Percentiles rank a stretch among this genome's conserved stretches.
Evolutionary conservation across 1,140 invertebrate genomes (phyloP).

Genomic region (Lordiphosa clarofinis): DNA sequence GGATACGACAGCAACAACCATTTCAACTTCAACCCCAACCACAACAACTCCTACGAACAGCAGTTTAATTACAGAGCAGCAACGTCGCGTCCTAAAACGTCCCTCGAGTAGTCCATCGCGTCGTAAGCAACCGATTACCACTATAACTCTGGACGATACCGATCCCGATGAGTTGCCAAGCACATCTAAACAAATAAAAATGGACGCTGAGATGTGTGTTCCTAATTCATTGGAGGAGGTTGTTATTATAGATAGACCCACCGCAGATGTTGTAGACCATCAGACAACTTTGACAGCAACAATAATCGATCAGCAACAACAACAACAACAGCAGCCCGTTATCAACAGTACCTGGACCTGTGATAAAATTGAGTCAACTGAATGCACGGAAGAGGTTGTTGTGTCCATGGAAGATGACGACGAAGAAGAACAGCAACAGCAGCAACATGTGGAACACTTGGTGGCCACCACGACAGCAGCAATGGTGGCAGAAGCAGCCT

Average conservation of each 20-base stretch:
- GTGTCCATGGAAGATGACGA: constrained; percentile 28
- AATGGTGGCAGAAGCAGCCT: constrained; percentile 20
- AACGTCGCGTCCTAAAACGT: constrained; percentile 55
- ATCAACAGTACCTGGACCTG: constrained; percentile 79
- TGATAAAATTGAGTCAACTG: constrained; percentile 65
- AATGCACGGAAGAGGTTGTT: constrained; percentile 34
- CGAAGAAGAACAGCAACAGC: constrained; percentile 13
- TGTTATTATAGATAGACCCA: constrained; percentile 1
- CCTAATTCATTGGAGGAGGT: constrained; percentile 43
- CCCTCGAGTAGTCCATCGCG: constrained; percentile 61
- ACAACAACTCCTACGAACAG: constrained; percentile 18
- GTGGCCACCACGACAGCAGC: constrained; percentile 1
- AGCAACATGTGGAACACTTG: constrained; percentile 1
- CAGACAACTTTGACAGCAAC: constrained; percentile 2
- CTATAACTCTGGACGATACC: constrained; percentile 23
- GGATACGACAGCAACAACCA: constrained; percentile 22
- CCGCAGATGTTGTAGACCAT: constrained; percentile 51
- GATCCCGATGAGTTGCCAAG: constrained; percentile 45
- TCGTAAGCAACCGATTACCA: constrained; percentile 40
- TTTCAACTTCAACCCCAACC: constrained; percentile 7
- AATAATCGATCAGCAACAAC: constrained; percentile 10
- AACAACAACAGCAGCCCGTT: constrained; percentile 50
- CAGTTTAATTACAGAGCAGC: constrained; percentile 49
- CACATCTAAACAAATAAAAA: constrained; percentile 56
- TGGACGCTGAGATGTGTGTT: constrained; percentile 42